Evolutionary conservation across 2,888 invertebrate genomes (phyloP), one percentile per base, ranked within the genome.

Genomic region (Gymnosoma rotundatum): DNA sequence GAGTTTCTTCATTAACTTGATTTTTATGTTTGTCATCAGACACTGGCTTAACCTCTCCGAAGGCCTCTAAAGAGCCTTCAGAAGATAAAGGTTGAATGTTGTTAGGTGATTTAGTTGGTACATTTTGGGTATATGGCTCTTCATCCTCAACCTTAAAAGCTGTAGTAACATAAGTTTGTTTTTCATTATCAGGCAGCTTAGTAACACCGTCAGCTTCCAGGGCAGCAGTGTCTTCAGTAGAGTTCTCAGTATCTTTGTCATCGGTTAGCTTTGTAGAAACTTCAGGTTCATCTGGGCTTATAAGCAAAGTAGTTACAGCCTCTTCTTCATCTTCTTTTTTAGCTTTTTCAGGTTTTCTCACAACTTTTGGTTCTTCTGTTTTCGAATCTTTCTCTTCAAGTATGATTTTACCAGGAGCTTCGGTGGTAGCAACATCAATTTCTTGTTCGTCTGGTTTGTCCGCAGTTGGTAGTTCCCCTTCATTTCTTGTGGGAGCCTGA

Each of bases 231-330:
- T 20, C 38, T 50, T 72, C 66, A 20, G 48, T 67, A 8, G 74
- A 36, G 16, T 48, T 9, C 36, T 88, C 80, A 86, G 89, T 78
- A 86, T 87, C 84, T 86, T 76, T 58, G 73, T 83, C 80, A 76
- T 67, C 54, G 0, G 5, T 14, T 25, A 60, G n/a, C 25, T 73
- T 20, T 20, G 81, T 75, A 9, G 67, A 8, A 10, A 58, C 25
- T 20, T 73, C 85, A 0, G 36, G 21, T 18, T 64, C 42, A 12
- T 73, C 42, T 36, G 12, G 20, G 9, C 25, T 14, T 60, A 8
- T 50, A 10, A 56, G 56, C 3, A 38, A 5, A 2, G 7, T 12
- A 1, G 63, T 69, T 48, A 18, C 45, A 16, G 18, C 10, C 25
- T 61, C 52, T 0, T 52, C n/a, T 60, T 72, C 9, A 50, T 64